Percentiles rank a stretch among this genome's conserved stretches.
Evolutionary conservation across 2,797 vertebrate species (phyloP).

Genomic region (Cephalopachus bancanus): DNA sequence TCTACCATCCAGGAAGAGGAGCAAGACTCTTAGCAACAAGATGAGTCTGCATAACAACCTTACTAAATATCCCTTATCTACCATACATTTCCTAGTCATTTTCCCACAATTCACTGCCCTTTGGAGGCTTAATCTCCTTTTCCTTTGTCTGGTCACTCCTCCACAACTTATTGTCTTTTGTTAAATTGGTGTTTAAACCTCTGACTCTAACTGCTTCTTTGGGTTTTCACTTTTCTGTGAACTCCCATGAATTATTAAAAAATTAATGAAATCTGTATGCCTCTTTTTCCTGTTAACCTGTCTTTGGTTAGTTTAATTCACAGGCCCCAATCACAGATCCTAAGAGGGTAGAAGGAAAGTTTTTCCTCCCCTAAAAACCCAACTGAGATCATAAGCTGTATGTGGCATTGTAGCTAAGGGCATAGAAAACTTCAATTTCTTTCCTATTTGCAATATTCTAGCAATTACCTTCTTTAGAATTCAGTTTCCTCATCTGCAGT

Average conservation of each 20-base stretch:
- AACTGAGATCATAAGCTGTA: neutral
- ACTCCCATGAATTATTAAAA: neutral
- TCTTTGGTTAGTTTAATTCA: neutral
- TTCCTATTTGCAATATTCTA: neutral
- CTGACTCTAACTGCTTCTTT: neutral
- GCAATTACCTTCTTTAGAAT: neutral
- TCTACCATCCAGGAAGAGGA: neutral
- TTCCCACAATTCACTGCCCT: neutral
- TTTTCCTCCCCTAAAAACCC: neutral
- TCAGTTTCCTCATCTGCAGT: neutral
- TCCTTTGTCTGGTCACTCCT: neutral
- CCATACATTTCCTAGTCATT: neutral
- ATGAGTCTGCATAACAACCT: neutral
- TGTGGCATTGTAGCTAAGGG: neutral
- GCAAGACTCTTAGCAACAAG: neutral
- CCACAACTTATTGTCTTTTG: neutral
- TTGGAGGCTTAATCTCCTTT: neutral
- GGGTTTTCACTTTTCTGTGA: neutral
- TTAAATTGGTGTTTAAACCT: neutral
- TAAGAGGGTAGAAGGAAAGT: neutral
- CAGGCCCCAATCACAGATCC: neutral
- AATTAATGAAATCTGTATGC: neutral
- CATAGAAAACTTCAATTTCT: neutral
- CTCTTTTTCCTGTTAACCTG: neutral
- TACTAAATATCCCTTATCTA: neutral